Base-by-base conservation (phyloP, 35 echinoderm and acorn worm genomes). In the Strongylocentrotus purpuratus region DNA sequence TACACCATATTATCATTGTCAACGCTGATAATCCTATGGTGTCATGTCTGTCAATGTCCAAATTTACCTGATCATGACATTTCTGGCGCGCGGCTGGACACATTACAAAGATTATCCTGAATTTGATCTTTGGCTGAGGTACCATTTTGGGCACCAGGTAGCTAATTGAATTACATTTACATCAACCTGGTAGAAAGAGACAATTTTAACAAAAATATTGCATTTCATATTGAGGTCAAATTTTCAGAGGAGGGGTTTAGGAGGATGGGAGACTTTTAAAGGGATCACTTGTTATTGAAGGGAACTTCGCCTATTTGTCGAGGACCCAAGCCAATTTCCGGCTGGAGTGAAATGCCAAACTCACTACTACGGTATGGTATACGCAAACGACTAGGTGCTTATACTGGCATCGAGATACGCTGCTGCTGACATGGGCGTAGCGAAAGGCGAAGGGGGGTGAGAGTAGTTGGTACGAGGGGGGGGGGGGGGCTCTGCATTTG, bases 281-380 rank as follows among this genome's bases (percentile, higher is more conserved):
- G 45, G 87, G 87, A 28, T 89, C 87, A 45, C 87, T 89, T 89
- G 87, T 89, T 89, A 89, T 89, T 33, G 87, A 20, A 45, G 18
- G 33, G 87, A 89, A 89, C 33, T 45, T 89, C 12, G 87, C 32
- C 87, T 33, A 89, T 89, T 89, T 89, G 87, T 89, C 32, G 45
- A 89, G 87, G 32, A 89, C 87, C 87, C 87, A 45, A 25, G 87
- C 45, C 87, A 89, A 89, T 89, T 45, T 89, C 87, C 87, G 87
- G 87, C 87, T 33, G 7, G 87, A 41, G 33, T 31, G 45, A 45
- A 28, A 89, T 78, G 65, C 65, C 65, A 78, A 78, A 78, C 65
- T 78, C 52, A 41, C 35, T n/a, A 1, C 65, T 8, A n/a, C 65
- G 65, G 65, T 15, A 78, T 31, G 65, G 65, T 78, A 41, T 41